Percentiles rank a stretch among this genome's conserved stretches.
phyloP scores from a whole-genome alignment of 53 echinoderm and acorn worm species.

The Astropecten irregularis region DNA sequence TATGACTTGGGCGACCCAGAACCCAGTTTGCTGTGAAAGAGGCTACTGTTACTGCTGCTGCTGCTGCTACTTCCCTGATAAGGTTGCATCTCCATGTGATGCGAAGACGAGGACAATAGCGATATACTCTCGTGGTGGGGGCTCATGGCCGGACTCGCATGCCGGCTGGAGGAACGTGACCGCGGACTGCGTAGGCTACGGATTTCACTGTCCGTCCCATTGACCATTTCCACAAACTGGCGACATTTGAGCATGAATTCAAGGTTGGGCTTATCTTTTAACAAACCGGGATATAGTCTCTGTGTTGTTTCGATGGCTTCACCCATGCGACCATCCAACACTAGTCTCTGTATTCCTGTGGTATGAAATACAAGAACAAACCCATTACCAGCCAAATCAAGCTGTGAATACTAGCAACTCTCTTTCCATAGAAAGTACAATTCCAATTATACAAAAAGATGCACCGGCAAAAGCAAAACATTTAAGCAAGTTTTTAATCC shows the following conservation, averaged over 20 bases:
- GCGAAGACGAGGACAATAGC: constrained; percentile 61
- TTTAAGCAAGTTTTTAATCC: too few relatives aligned
- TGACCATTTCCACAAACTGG: constrained; percentile 99
- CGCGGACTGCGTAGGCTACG: constrained; percentile 78
- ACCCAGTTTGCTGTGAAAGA: constrained; percentile 49
- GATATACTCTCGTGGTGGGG: constrained; percentile 82
- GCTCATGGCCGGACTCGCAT: constrained; percentile 96
- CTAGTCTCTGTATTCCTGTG: constrained; percentile 93
- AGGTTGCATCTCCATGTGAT: constrained; percentile 50
- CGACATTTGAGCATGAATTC: constrained; percentile 99
- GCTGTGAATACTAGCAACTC: too few relatives aligned
- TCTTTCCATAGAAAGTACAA: too few relatives aligned
- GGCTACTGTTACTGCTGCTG: constrained; percentile 61
- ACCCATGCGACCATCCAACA: constrained; percentile 94
- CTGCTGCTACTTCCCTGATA: constrained; percentile 54
- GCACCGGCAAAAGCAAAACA: too few relatives aligned
- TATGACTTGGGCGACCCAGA: constrained; percentile 53
- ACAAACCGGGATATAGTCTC: constrained; percentile 89
- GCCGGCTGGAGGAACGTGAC: constrained; percentile 77
- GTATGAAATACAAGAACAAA: background rate
- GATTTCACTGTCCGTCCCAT: constrained; percentile 95
- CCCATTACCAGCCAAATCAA: too few relatives aligned
- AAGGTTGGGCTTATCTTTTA: constrained; percentile 87
- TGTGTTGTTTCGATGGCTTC: constrained; percentile 97
- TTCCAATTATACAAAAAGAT: too few relatives aligned